Evolutionary conservation across 2,797 vertebrate species (phyloP).

Genomic region (Melanotaenia maccullochi): DNA sequence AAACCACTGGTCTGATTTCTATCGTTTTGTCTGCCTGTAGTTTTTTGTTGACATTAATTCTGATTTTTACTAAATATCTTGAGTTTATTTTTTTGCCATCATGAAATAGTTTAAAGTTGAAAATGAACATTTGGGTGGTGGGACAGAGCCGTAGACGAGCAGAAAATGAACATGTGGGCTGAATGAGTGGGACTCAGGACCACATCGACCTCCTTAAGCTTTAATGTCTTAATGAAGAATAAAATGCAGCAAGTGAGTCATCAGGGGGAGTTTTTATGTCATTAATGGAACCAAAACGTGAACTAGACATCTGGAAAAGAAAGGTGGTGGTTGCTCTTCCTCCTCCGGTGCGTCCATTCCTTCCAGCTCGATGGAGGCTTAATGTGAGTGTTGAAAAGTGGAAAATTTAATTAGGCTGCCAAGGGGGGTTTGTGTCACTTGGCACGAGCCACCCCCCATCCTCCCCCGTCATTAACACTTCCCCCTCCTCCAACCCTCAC

Average conservation of each 20-base stretch:
- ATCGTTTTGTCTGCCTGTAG: no score
- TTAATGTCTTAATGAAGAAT: no score
- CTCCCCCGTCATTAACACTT: conserved; percentile 31
- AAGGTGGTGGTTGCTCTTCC: conserved; percentile 44
- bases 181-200: no score
- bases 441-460: conserved; percentile 67
- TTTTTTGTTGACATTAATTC: no score
- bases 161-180: background rate
- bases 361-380: conserved; percentile 79
- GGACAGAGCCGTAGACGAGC: background rate
- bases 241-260: no score
- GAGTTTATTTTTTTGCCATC: no score
- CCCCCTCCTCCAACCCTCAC: conserved; percentile 4
- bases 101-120: no score
- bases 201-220: no score
- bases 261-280: no score
- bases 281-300: conserved; percentile 24
- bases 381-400: conserved; percentile 86
- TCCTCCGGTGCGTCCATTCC: conserved; percentile 76
- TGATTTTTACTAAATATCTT: no score
- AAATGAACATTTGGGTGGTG: no score
- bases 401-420: conserved; percentile 88
- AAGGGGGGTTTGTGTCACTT: conserved; percentile 84
- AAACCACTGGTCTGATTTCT: no score
- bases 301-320: conserved; percentile 1